Evolutionary conservation across 2,888 invertebrate genomes (phyloP), one percentile per base, ranked within the genome.

Genomic region (Orchesella flavescens): DNA sequence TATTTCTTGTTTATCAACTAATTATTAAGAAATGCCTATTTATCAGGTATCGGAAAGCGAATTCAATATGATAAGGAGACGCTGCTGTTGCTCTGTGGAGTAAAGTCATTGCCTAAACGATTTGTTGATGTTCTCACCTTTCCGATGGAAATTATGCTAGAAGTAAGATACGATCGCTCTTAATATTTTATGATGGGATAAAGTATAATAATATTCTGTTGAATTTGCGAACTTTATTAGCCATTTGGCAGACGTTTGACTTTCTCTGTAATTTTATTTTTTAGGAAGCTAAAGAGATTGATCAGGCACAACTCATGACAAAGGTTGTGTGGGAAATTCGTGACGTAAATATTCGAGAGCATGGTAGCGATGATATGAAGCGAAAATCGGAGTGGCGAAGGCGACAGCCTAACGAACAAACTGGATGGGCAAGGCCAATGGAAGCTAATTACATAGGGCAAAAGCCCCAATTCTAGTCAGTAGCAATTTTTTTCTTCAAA

Each of bases 31-130:
- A n/a, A n/a, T n/a, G n/a, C n/a, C n/a, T n/a, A n/a, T n/a, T n/a
- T 59, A 10, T 59, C 17, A 17, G 17, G 10, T 5, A 53, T 53
- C 53, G 59, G 24, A 24, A 46, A 10, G 7, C 66, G 66, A 76
- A 76, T 76, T n/a, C 66, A 55, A 43, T 76, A 76, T 55, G 66
- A 55, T 15, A 46, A 65, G 15, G 57, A 61, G 1, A 10, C 21
- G n/a, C 43, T 76, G 19, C 55, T 76, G 7, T 7, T 17, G n/a
- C 55, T 21, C 15, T 44, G 57, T 44, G 21, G 17, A 9, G 43
- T 55, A n/a, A 76, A 9, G 15, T 0, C 21, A 15, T 44, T 66
- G 53, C 76, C 76, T 1, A 0, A n/a, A 21, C 53, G 76, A 7
- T 76, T 76, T 12, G 3, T 17, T 1, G 76, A 76, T 0, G 21